These are phyloP conservation scores for Acrobasis consociella DNA, from an alignment of 2,888 invertebrate genomes.

Conservation along the genomic window DNA sequence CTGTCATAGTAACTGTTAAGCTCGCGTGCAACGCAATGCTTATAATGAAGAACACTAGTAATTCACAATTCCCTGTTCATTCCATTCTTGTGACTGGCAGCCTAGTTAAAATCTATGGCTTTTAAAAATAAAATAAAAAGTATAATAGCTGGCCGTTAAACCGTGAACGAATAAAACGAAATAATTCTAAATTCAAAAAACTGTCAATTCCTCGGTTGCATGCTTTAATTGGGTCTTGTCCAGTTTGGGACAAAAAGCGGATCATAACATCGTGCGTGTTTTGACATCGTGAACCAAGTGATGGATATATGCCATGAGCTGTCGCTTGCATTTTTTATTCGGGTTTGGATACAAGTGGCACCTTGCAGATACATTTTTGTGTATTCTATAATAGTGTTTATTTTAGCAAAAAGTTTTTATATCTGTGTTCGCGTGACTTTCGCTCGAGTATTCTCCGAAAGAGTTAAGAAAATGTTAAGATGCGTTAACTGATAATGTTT, in stretches of 20 bases:
- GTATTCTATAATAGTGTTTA: background rate
- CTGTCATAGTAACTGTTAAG: conserved; percentile 20
- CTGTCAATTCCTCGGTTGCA: conserved; percentile 15
- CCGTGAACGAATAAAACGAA: background rate
- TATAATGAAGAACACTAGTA: background rate
- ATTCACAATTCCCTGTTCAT: conserved; percentile 6
- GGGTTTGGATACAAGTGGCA: conserved; percentile 4
- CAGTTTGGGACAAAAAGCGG: conserved; percentile 10
- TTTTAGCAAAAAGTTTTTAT: conserved; percentile 7
- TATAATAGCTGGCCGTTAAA: background rate
- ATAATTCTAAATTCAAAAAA: conserved; percentile 15
- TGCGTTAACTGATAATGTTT: conserved; percentile 12
- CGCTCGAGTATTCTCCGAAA: conserved; percentile 3
- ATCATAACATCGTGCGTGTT: conserved; percentile 17
- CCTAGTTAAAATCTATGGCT: conserved; percentile 8
- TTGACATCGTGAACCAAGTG: conserved; percentile 11
- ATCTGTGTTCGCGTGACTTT: conserved; percentile 12
- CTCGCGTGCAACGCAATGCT: conserved; percentile 9
- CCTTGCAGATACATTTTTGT: conserved; percentile 13
- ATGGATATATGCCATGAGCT: conserved; percentile 13
- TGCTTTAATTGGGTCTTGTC: conserved; percentile 17
- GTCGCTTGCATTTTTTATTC: conserved; percentile 5
- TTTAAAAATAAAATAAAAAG: background rate
- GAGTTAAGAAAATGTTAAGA: conserved; percentile 14
- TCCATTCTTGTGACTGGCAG: background rate